Evolutionary conservation across 2,113 vertebrate genomes (phyloP).

Genomic region (Morone saxatilis): DNA sequence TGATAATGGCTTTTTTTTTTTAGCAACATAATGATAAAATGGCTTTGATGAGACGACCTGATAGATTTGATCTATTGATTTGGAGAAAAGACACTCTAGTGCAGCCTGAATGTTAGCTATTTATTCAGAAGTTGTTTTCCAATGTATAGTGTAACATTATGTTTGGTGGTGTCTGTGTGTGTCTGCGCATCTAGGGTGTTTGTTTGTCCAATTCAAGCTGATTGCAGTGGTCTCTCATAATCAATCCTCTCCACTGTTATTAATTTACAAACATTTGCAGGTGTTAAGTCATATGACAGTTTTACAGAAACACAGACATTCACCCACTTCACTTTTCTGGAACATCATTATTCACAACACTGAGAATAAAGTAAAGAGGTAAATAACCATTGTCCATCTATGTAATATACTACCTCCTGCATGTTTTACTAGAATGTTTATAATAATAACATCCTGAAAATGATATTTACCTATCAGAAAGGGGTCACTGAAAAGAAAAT

Average conservation of each 20-base stretch:
- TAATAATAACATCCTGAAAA: no score
- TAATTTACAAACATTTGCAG: conserved; percentile 7
- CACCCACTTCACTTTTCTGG: background rate
- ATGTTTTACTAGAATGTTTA: background rate
- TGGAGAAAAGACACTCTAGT: background rate
- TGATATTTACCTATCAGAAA: background rate
- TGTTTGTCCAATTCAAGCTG: conserved; percentile 4
- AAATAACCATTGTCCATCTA: no score
- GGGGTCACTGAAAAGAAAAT: no score
- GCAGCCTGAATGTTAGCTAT: background rate
- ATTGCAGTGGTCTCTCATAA: conserved; percentile 14
- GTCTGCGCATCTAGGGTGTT: background rate
- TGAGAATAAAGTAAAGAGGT: background rate
- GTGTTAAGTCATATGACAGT: background rate
- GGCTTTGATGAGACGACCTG: background rate
- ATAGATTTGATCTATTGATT: conserved; percentile 14
- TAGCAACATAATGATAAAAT: conserved; percentile 6
- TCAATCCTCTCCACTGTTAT: background rate
- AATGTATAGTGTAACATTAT: background rate
- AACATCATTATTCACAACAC: background rate
- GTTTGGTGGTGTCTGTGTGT: background rate
- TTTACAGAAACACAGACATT: background rate
- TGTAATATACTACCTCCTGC: background rate
- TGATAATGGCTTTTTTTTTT: background rate
- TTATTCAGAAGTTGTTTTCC: background rate